Conservation (phyloP, 1,140 invertebrate genomes). For the Drosophila pectinifera region DNA sequence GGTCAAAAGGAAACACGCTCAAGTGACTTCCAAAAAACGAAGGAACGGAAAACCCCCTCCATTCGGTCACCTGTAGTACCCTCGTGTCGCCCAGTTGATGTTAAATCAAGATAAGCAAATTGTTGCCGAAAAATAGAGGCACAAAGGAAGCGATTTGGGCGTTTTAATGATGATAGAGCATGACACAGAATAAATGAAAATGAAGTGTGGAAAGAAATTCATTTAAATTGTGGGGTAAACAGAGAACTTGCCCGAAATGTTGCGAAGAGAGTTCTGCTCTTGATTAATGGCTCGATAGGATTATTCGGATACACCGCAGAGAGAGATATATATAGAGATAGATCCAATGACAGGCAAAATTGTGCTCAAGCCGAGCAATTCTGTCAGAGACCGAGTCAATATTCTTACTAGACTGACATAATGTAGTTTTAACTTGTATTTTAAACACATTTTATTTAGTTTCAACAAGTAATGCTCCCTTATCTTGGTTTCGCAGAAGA, state of each 20-base stretch:
- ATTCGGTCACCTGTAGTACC: conserved; percentile 44
- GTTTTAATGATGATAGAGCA: conserved; percentile 83
- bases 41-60: not conserved
- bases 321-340: not conserved
- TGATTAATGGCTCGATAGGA: conserved; percentile 51
- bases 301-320: conserved; percentile 5
- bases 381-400: not conserved
- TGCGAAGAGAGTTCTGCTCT: conserved; percentile 5
- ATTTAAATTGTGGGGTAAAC: conserved; percentile 59
- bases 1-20: conserved; percentile 78
- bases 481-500: too few relatives aligned
- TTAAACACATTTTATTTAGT: too few relatives aligned
- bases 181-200: conserved; percentile 80
- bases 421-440: too few relatives aligned
- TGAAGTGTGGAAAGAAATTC: conserved; percentile 58
- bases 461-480: too few relatives aligned
- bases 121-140: conserved; percentile 77
- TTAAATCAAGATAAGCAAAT: conserved; percentile 81
- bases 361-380: conserved; percentile 2
- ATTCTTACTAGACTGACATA: too few relatives aligned
- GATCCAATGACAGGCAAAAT: conserved; percentile 22
- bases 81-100: conserved; percentile 57
- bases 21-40: conserved; percentile 72
- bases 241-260: conserved; percentile 20
- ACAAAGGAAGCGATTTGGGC: conserved; percentile 81